These are phyloP conservation scores for Brachystomella parvula DNA, from an alignment of 1,140 invertebrate species.

Conservation along the genomic window DNA sequence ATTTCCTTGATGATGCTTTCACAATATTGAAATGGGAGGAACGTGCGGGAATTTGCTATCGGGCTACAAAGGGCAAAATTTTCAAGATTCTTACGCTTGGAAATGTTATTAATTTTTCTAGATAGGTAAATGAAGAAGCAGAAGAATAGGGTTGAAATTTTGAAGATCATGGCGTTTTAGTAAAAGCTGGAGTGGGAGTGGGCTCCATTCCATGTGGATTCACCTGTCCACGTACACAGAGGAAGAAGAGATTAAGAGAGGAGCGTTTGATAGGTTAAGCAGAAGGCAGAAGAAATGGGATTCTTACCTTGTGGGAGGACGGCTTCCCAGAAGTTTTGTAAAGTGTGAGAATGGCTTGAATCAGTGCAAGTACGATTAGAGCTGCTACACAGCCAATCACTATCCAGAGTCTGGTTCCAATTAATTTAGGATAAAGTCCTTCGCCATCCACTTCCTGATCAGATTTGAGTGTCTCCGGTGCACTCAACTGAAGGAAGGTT, in stretches of 20 bases:
- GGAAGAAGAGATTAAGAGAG: no score
- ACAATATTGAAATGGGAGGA: no score
- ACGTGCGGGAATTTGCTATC: no score
- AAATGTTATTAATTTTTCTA: no score
- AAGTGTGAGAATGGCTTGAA: constrained; percentile 77
- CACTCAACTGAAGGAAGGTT: constrained; percentile 39
- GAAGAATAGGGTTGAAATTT: no score
- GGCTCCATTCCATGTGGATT: constrained; percentile 2
- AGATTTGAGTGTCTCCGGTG: constrained; percentile 12
- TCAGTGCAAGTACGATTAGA: constrained; percentile 63
- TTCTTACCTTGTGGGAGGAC: constrained; percentile 53
- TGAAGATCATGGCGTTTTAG: neutral
- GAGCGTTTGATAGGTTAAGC: no score
- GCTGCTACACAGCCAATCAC: constrained; percentile 72
- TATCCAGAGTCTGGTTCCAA: constrained; percentile 54
- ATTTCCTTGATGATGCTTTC: no score
- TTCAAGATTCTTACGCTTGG: no score
- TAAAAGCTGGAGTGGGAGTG: neutral
- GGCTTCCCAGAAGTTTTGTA: constrained; percentile 58
- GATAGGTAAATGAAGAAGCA: neutral
- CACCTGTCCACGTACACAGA: neutral
- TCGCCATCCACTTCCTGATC: constrained; percentile 18
- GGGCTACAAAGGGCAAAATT: no score
- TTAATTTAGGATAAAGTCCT: constrained; percentile 9
- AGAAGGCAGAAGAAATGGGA: no score